phyloP scores from a whole-genome alignment of 2,113 vertebrate species.

The Calonectris borealis region DNA sequence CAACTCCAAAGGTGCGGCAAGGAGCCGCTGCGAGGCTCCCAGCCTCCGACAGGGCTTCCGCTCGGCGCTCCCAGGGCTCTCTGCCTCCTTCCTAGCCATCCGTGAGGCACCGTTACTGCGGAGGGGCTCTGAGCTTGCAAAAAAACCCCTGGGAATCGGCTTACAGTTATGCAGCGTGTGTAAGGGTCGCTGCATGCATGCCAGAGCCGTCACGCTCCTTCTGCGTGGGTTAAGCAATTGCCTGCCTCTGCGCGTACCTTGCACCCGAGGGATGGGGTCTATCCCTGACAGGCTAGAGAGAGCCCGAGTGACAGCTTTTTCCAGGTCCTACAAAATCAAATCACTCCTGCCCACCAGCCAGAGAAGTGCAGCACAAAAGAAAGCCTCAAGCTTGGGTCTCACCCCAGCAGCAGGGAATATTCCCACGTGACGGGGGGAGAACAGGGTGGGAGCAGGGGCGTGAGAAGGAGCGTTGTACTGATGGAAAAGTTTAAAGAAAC shows the following conservation, averaged over 20 bases:
- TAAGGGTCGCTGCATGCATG: not conserved
- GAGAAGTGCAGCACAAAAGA: not conserved
- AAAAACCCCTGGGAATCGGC: not conserved
- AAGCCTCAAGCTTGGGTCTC: not conserved
- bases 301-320: not conserved
- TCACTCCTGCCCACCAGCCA: not conserved
- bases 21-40: not conserved
- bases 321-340: not conserved
- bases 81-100: not conserved
- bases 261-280: not conserved
- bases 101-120: not conserved
- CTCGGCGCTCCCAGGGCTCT: not conserved
- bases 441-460: not conserved
- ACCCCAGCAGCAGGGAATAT: not conserved
- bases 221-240: not conserved
- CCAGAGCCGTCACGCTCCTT: not conserved
- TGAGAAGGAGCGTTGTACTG: not conserved
- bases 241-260: not conserved
- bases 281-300: not conserved
- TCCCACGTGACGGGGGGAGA: not conserved
- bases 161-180: accelerated
- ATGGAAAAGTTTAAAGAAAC: not conserved
- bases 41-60: accelerated
- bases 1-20: not conserved
- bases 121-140: not conserved